phyloP scores from a whole-genome alignment of 1,140 invertebrate species.

The Heliconius hewitsoni region DNA sequence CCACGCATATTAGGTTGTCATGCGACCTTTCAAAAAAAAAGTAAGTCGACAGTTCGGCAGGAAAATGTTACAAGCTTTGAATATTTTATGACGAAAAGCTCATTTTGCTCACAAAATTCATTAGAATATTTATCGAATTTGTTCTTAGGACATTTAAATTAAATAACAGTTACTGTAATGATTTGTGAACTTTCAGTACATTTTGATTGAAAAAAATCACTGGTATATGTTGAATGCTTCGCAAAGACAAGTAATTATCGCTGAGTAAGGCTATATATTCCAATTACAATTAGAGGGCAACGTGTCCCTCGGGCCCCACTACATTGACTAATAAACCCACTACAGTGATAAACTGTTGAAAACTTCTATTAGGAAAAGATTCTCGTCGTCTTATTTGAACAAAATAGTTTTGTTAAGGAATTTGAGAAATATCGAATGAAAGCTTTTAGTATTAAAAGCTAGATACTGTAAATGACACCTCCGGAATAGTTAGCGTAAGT shows the following conservation, averaged over 20 bases:
- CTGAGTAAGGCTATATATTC: constrained; percentile 42
- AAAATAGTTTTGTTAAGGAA: constrained; percentile 21
- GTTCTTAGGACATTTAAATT: constrained; percentile 6
- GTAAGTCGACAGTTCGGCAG: constrained; percentile 31
- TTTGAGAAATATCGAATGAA: constrained; percentile 2
- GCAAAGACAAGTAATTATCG: constrained; percentile 42
- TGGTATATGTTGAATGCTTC: constrained; percentile 3
- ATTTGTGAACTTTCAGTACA: neutral
- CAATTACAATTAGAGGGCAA: constrained; percentile 44
- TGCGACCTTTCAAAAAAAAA: constrained; percentile 31
- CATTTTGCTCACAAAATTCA: constrained; percentile 30
- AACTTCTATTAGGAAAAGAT: constrained; percentile 32
- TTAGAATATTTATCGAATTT: constrained; percentile 31
- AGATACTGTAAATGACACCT: constrained; percentile 21
- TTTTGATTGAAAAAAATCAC: neutral
- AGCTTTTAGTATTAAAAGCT: neutral
- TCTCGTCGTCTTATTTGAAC: constrained; percentile 12
- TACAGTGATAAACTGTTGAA: constrained; percentile 46
- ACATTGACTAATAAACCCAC: constrained; percentile 41
- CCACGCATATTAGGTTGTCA: constrained; percentile 31
- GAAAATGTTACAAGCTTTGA: constrained; percentile 29
- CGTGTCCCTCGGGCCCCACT: constrained; percentile 38
- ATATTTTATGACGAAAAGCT: constrained; percentile 37
- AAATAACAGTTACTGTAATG: neutral
- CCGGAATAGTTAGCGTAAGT: constrained; percentile 21